Evolutionary conservation across 1,140 invertebrate species (phyloP).

Genomic region (Drosophila leontia): DNA sequence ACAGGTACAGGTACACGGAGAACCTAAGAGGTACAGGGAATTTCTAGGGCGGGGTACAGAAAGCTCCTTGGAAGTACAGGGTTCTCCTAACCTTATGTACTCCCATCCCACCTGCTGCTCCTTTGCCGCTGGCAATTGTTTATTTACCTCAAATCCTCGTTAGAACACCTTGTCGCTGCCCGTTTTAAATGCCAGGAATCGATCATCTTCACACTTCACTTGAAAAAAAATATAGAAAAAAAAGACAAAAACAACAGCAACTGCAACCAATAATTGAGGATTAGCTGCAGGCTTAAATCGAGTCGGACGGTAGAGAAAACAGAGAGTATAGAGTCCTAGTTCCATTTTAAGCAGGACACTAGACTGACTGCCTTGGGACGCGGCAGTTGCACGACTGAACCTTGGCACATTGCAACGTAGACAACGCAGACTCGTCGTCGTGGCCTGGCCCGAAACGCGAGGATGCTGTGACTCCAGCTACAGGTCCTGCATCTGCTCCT

Average conservation of each 20-base stretch:
- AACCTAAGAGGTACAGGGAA: neutral
- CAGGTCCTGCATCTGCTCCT: neutral
- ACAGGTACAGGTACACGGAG: neutral
- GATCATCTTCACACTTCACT: slow-evolving; percentile 11
- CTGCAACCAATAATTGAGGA: neutral
- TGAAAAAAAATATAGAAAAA: slow-evolving; percentile 6
- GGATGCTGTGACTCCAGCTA: neutral
- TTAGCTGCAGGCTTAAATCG: neutral
- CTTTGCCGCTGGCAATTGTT: neutral
- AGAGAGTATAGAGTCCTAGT: neutral
- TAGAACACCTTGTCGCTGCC: neutral
- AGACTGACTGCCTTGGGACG: slow-evolving; percentile 83
- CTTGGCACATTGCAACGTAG: slow-evolving; percentile 72
- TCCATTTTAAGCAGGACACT: slow-evolving; percentile 47
- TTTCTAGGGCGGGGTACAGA: too few relatives aligned
- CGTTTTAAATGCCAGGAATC: neutral
- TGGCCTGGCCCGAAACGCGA: slow-evolving; percentile 24
- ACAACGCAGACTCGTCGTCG: slow-evolving; percentile 75
- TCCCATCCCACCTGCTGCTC: slow-evolving; percentile 3
- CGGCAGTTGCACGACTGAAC: slow-evolving; percentile 84
- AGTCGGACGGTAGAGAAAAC: neutral
- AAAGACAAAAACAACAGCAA: neutral
- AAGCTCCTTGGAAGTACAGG: too few relatives aligned
- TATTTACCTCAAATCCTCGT: slow-evolving; percentile 1
- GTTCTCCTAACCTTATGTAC: neutral